Evolutionary conservation across 1,140 invertebrate species (phyloP).

Genomic region (Neodiprion lecontei): DNA sequence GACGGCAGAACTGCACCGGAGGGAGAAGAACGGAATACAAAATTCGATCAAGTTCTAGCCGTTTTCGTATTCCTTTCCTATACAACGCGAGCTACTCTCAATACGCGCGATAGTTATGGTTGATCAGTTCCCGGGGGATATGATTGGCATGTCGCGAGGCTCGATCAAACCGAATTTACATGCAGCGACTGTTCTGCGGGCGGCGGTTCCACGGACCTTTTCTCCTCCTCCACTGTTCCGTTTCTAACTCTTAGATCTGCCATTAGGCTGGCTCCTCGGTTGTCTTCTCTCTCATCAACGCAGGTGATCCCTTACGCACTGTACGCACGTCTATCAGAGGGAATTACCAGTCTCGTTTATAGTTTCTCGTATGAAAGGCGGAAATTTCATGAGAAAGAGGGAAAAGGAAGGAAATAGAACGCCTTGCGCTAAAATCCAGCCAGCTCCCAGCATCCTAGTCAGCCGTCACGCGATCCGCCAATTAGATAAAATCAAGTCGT

Average conservation of each 20-base stretch:
- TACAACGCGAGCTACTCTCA: neutral
- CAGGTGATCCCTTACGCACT: no score
- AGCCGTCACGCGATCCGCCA: constrained; percentile 3
- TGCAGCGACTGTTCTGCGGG: neutral
- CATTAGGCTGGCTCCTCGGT: no score
- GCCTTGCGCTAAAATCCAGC: neutral
- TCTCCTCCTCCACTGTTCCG: no score
- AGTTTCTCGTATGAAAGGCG: neutral
- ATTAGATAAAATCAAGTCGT: neutral
- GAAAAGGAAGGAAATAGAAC: neutral
- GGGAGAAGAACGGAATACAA: neutral
- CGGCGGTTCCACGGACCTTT: no score
- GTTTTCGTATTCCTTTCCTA: neutral
- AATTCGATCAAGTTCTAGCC: neutral
- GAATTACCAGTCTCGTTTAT: neutral
- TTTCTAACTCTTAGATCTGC: no score
- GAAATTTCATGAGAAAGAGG: neutral
- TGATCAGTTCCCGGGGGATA: neutral
- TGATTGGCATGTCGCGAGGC: neutral
- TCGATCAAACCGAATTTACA: neutral
- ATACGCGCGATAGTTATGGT: neutral
- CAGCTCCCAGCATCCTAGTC: neutral
- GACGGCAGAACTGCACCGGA: neutral
- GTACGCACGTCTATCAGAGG: neutral
- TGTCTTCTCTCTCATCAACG: no score